phyloP scores from a whole-genome alignment of 2,797 vertebrate species.

The Crenuchus spilurus region DNA sequence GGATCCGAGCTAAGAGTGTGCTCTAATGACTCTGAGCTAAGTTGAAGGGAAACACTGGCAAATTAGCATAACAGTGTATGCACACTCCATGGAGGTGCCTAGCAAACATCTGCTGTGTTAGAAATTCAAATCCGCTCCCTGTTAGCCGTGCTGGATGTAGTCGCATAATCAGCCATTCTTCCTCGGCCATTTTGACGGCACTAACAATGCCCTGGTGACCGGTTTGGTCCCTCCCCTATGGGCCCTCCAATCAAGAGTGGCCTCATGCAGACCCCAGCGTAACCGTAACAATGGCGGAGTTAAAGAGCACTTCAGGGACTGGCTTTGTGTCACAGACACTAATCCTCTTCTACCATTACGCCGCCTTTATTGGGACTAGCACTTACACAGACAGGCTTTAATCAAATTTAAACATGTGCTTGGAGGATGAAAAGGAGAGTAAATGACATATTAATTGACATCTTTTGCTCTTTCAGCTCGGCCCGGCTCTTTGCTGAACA shows the following conservation, averaged over 20 bases:
- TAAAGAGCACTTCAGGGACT: conserved; percentile 75
- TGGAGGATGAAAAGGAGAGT: conserved; percentile 49
- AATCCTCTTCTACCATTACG: conserved; percentile 78
- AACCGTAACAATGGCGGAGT: conserved; percentile 82
- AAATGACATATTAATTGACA: conserved; percentile 59
- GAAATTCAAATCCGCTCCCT: conserved; percentile 98
- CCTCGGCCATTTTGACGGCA: conserved; percentile 85
- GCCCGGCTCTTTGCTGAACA: conserved; percentile 37
- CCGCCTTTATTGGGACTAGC: conserved; percentile 58
- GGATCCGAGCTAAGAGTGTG: conserved; percentile 94
- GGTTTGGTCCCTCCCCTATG: conserved; percentile 81
- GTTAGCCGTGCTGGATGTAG: conserved; percentile 88
- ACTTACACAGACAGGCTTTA: conserved; percentile 59
- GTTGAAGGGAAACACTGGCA: conserved; percentile 91
- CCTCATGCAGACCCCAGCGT: conserved; percentile 83
- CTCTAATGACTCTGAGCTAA: conserved; percentile 97
- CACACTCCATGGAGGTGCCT: conserved; percentile 88
- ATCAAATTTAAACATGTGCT: conserved; percentile 58
- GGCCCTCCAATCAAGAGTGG: conserved; percentile 81
- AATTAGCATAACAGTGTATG: conserved; percentile 99
- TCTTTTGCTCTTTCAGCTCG: conserved; percentile 32
- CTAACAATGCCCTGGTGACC: conserved; percentile 89
- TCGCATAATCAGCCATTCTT: conserved; percentile 97
- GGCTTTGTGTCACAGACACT: conserved; percentile 81
- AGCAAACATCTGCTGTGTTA: conserved; percentile 99